Base-by-base conservation (phyloP, 2,113 vertebrate species). In the Seriola aureovittata region DNA sequence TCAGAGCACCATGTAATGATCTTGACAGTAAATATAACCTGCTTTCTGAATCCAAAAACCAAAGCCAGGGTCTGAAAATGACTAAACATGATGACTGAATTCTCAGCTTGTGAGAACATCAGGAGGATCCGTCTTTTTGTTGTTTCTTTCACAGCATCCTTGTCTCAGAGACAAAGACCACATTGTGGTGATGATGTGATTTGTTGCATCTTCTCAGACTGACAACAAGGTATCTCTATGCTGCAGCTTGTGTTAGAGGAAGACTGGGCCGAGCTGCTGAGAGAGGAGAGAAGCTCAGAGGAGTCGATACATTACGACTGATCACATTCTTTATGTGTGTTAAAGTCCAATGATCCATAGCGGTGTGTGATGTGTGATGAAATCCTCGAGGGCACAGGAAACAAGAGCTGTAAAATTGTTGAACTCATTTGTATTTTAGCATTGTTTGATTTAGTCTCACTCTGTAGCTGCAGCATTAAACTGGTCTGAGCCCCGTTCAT, bases 81-180 rank as follows among this genome's bases (percentile, higher is more conserved):
- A 40, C 2, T 0, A 9, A 46, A 42, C 21, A 69, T 25, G 19
- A 8, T 29, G 9, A 36, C 17, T 14, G 6, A 58, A 46, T 54
- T 54, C 19, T 60, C 16, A 6, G 8, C 38, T 59, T 63, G 23
- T 44, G 23, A 50, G 40, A 46, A 67, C 11, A 54, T 48, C 42
- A 16, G 81, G 21, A 25, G 36, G 21, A 50, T 65, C 1, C 0
- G 29, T 58, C 11, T 46, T 36, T 46, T 36, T 44, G 21, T 78
- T 73, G 78, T 78, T 84, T 70, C 79, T 83, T 85, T 83, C 63
- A 19, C 84, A 55, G 16, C 29, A 4, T 78, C 55, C 14, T 42
- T 32, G 13, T 87, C 72, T 77, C 71, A n/a, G 46, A 80, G 80
- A 92, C 86, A 91, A 90, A 87, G 83, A 80, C 38, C 48, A 29